A percentile compares a stretch with the other conserved stretches of the same genome.
phyloP scores from a whole-genome alignment of 2,888 invertebrate species.

The Eupithecia vulgata region DNA sequence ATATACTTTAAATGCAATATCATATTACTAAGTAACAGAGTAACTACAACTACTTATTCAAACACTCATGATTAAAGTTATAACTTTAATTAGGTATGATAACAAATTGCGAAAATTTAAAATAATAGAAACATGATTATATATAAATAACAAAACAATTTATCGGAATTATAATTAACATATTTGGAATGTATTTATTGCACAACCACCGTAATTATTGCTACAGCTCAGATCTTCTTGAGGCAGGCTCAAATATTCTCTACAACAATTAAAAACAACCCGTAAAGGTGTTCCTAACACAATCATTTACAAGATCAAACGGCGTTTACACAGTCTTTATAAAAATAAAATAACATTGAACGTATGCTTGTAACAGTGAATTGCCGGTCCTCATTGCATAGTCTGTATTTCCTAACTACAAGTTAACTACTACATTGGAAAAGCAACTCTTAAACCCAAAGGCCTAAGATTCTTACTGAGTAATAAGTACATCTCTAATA shows the following conservation, averaged over 20 bases:
- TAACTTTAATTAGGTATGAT: neutral
- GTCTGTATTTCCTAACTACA: neutral
- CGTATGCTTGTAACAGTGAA: neutral
- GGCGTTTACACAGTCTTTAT: neutral
- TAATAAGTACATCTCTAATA: neutral
- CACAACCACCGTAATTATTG: conserved; percentile 3
- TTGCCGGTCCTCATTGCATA: neutral
- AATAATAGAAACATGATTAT: neutral
- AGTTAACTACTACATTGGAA: neutral
- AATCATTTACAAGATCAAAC: neutral
- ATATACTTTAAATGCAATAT: conserved; percentile 2
- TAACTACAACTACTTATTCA: neutral
- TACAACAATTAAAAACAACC: neutral
- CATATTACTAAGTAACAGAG: conserved; percentile 2
- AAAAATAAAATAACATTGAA: neutral
- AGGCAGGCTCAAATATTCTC: neutral
- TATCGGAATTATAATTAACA: neutral
- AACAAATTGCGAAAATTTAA: neutral
- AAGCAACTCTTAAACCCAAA: neutral
- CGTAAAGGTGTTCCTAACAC: neutral
- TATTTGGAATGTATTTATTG: neutral
- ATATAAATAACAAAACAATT: neutral
- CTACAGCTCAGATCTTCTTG: neutral
- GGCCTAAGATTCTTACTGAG: neutral
- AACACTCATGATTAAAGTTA: conserved; percentile 4